Base-by-base conservation (phyloP, 2,113 vertebrate genomes). In the Carollia perspicillata region DNA sequence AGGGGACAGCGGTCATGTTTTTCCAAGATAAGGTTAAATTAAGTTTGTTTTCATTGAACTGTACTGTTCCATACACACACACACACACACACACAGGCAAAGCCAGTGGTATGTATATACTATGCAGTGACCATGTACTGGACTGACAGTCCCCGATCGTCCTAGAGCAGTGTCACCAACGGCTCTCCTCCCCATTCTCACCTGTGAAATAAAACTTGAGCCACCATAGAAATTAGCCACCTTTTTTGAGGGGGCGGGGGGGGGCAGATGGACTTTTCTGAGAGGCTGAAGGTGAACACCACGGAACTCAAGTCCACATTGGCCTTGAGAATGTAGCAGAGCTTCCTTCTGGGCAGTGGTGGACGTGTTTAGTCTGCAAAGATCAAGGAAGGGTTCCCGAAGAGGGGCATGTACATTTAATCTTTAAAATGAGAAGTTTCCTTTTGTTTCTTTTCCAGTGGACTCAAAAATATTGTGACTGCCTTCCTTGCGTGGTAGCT, bases 391-490 rank as follows among this genome's bases (percentile, higher is more conserved):
- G 20, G 2, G 35, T 72, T 85, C 14, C 17, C 66, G 5, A 84
- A 83, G 4, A 86, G 22, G 33, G 8, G 10, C 28, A 53, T 51
- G 10, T 10, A 23, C 22, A 33, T 49, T 58, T 71, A 30, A 35
- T 37, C 37, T 80, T 85, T 47, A 69, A 3, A 65, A 71, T 83
- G 3, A 65, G 72, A 80, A 40, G 6, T 53, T 23, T 77, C 80
- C 1, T 33, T 79, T 84, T 66, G n/a, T 58, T 55, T 83, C 84
- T 65, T 77, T 90, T 37, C 78, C 13, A 66, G 16, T 51, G 51
- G 17, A 87, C 26, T 60, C 10, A 79, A 81, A 93, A 86, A 40
- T 87, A 84, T 83, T 93, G 94, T 90, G 33, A 66, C 22, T 71
- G 44, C 77, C 10, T 71, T 83, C 18, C 17, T 6, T 12, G 37